Percentiles rank a stretch among this genome's conserved stretches.
Conservation (phyloP, 2,113 vertebrate genomes). For the Podiceps cristatus region DNA sequence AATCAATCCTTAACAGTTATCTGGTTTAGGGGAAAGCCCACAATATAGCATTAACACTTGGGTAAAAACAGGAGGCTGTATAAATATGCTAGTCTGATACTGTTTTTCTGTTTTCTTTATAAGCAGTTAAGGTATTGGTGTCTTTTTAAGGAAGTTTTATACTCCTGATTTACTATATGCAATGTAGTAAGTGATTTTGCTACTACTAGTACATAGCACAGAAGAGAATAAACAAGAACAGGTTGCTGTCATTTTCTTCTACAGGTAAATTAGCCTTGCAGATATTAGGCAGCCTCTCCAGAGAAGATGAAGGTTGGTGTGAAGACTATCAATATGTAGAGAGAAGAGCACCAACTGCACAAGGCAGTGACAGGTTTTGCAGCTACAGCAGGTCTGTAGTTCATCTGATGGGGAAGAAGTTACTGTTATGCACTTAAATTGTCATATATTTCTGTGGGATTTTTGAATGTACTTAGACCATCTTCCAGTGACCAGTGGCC, state of each 20-base stretch:
- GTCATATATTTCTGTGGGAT: not conserved
- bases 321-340: not conserved
- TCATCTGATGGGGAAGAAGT: not conserved
- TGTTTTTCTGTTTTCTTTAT: not conserved
- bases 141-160: conserved; percentile 9
- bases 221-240: not conserved
- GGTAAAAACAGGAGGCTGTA: conserved; percentile 14
- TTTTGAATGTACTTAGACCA: not conserved
- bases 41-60: conserved; percentile 26
- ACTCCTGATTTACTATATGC: not conserved
- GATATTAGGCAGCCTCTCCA: not conserved
- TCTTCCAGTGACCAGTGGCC: not conserved
- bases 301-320: not conserved
- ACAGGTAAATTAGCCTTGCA: not conserved
- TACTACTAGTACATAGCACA: not conserved
- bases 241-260: not conserved
- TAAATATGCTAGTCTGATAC: not conserved
- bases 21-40: conserved; percentile 32
- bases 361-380: not conserved
- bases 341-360: not conserved
- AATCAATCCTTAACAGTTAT: conserved; percentile 56
- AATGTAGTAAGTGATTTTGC: not conserved
- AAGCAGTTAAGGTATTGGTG: not conserved
- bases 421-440: not conserved
- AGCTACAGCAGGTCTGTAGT: not conserved